Evolutionary conservation across 2,888 invertebrate genomes (phyloP).

Genomic region (Plusia festucae): DNA sequence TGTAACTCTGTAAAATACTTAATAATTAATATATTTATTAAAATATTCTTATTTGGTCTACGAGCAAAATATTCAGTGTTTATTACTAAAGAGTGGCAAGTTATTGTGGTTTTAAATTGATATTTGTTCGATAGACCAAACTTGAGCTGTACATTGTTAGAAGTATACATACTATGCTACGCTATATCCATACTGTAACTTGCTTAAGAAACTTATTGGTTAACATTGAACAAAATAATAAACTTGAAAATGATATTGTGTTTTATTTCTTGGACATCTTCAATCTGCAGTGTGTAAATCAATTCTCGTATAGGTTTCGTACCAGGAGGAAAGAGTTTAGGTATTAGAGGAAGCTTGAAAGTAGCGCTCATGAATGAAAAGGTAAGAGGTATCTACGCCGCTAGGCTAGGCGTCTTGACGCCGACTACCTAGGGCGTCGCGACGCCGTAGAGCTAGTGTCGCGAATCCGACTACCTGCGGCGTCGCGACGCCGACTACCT

Average conservation of each 20-base stretch:
- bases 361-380: no score
- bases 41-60: constrained; percentile 61
- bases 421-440: no score
- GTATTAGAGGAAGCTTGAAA: no score
- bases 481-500: no score
- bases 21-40: constrained; percentile 56
- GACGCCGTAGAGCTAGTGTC: no score
- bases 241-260: constrained; percentile 66
- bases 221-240: constrained; percentile 85
- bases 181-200: constrained; percentile 81
- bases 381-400: no score
- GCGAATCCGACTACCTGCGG: no score
- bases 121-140: constrained; percentile 46
- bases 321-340: no score
- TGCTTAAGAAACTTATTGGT: constrained; percentile 86
- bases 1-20: constrained; percentile 75
- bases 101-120: constrained; percentile 22
- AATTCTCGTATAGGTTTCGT: no score
- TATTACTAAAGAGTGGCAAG: constrained; percentile 15
- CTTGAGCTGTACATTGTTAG: constrained; percentile 60
- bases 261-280: constrained; percentile 42
- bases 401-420: no score
- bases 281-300: no score
- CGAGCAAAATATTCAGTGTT: constrained; percentile 52
- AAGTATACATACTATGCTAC: constrained; percentile 72